Base-by-base conservation (phyloP, 1,140 invertebrate genomes). In the Tetragnatha versicolor region DNA sequence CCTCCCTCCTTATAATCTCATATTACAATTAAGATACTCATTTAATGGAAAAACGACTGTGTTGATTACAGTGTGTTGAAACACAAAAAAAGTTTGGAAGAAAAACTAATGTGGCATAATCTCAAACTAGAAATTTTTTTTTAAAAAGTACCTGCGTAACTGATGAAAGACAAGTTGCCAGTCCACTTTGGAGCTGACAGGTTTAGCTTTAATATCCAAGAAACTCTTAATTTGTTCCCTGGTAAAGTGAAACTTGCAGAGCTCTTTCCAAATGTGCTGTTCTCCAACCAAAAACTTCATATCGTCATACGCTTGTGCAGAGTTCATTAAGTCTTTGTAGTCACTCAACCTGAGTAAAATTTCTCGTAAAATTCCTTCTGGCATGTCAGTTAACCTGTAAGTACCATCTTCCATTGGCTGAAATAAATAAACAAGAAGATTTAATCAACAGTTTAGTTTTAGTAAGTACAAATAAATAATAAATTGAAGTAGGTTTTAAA, bases 201-300 rank as follows among this genome's bases (percentile, higher is more conserved):
- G 12, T 60, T 73, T 53, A n/a, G 35, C n/a, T 20, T 79, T 60
- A n/a, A 22, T 37, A 27, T 60, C 53, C n/a, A 79, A 58, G 53
- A 42, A 33, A 17, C 76, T 35, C 27, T 61, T n/a, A 1, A 96
- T 91, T 88, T 98, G 96, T 79, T 92, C 90, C 61, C 90, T 89
- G 22, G 91, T 92, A 87, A 98, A 99, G 86, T 99, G 97, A 86
- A 96, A 98, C 68, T 90, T 89, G 51, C 93, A 93, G 39, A 98
- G 89, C 84, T 96, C 92, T 68, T 92, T 89, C 97, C 97, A 99
- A 49, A 98, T 92, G 79, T 94, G 89, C 84, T 94, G 91, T 84
- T 98, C 96, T 49, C 93, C 91, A 27, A 94, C 91, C 10, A 98
- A 88, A 35, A 91, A 89, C 37, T 93, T 91, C 87, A 94, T 91